Evolutionary conservation across 2,797 vertebrate species (phyloP).

Genomic region (Pangasius krempfi): DNA sequence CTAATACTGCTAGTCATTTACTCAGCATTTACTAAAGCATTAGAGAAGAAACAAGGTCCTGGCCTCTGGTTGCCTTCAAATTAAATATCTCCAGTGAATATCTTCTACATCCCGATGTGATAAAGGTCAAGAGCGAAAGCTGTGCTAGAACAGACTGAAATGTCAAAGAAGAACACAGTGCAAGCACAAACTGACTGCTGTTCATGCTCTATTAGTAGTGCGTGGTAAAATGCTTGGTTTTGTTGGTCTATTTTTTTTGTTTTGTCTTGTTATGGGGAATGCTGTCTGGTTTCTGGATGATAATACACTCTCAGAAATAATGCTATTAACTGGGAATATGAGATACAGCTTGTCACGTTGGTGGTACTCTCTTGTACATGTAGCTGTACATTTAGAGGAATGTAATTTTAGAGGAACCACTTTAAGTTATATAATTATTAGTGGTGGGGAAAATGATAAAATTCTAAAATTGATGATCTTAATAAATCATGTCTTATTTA

Average conservation of each 20-base stretch:
- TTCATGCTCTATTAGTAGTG: neutral
- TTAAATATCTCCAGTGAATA: neutral
- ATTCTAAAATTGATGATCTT: neutral
- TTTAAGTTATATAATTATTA: neutral
- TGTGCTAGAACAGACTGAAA: constrained; percentile 20
- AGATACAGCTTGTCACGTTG: neutral
- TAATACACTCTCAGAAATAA: neutral
- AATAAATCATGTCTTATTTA: neutral
- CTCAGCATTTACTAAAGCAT: neutral
- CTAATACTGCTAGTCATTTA: constrained; percentile 7
- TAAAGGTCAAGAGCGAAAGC: constrained; percentile 31
- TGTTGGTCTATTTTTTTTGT: neutral
- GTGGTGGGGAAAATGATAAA: neutral
- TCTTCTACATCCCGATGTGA: constrained; percentile 14
- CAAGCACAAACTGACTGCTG: neutral
- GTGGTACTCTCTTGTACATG: neutral
- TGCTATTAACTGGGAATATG: neutral
- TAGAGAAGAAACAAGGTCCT: neutral
- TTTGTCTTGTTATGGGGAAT: neutral
- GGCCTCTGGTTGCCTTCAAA: neutral
- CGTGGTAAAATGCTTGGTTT: neutral
- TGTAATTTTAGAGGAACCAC: neutral
- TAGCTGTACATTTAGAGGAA: neutral
- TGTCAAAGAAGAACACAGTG: neutral
- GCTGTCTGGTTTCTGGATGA: neutral